Percentiles rank a stretch among this genome's conserved stretches.
phyloP scores from a whole-genome alignment of 92 coral and sea anemone genomes.

The Epizoanthus illoricatus region DNA sequence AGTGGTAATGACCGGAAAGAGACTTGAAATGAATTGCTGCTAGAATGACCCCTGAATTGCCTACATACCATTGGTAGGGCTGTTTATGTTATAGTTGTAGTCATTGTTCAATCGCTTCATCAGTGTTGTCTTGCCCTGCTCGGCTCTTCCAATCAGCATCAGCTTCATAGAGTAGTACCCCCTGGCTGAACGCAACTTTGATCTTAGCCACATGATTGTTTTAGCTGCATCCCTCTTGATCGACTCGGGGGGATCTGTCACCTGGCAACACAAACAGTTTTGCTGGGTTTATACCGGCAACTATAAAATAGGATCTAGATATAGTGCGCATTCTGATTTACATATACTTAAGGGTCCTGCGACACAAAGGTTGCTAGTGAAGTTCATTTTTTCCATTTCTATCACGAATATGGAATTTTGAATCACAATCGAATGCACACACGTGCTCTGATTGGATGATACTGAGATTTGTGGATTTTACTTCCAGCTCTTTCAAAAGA shows the following conservation, averaged over 20 bases:
- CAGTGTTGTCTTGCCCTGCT: constrained; percentile 94
- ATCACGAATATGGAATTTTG: too few relatives aligned
- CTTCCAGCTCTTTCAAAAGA: too few relatives aligned
- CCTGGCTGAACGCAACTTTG: constrained; percentile 72
- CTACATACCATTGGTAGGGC: constrained; percentile 81
- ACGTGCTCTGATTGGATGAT: too few relatives aligned
- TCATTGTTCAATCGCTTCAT: constrained; percentile 85
- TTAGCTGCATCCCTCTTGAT: constrained; percentile 74
- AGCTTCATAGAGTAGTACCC: constrained; percentile 90
- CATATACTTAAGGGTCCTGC: too few relatives aligned
- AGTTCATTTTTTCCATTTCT: too few relatives aligned
- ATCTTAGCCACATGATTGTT: constrained; percentile 76
- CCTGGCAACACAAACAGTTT: constrained; percentile 34
- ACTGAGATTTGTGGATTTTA: too few relatives aligned
- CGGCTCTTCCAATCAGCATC: constrained; percentile 93
- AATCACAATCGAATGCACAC: too few relatives aligned
- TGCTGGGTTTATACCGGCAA: too few relatives aligned
- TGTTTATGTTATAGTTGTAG: constrained; percentile 68
- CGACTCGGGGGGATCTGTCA: constrained; percentile 92
- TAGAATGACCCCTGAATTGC: not conserved
- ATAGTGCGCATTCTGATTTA: too few relatives aligned
- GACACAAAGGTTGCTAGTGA: too few relatives aligned
- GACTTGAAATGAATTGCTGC: not conserved
- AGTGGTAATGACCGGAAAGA: not conserved
- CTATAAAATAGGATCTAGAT: too few relatives aligned